These are phyloP conservation scores for Diarsia mendica DNA, from an alignment of 2,888 invertebrate species.

Conservation along the genomic window DNA sequence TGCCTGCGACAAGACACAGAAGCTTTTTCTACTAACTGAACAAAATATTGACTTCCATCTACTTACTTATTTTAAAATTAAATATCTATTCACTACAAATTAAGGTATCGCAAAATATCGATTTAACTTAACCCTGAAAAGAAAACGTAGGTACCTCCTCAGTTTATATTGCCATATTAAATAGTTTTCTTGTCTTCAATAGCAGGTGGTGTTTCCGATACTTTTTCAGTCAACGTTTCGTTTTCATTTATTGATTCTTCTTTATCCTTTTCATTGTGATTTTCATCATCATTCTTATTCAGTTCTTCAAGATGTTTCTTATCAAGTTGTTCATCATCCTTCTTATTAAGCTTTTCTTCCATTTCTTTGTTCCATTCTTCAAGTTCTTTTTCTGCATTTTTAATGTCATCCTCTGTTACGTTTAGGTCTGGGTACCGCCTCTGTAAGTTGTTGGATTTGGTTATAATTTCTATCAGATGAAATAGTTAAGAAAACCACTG, in stretches of 20 bases:
- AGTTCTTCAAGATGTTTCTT: constrained; percentile 59
- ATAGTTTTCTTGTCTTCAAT: constrained; percentile 76
- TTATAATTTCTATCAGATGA: not conserved
- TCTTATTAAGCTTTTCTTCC: constrained; percentile 56
- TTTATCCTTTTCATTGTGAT: constrained; percentile 29
- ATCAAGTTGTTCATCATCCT: not conserved
- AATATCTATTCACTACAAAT: constrained; percentile 4
- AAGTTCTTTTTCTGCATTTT: constrained; percentile 82
- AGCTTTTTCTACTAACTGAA: not conserved
- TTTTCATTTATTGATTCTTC: constrained; percentile 21
- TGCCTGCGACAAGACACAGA: not conserved
- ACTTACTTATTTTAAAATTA: constrained; percentile 1
- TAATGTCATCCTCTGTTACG: constrained; percentile 85
- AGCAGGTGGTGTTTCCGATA: constrained; percentile 21
- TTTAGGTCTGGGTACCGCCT: constrained; percentile 84
- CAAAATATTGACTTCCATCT: not conserved
- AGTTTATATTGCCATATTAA: constrained; percentile 41
- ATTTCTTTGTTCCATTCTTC: constrained; percentile 80
- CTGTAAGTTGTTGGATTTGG: constrained; percentile 69
- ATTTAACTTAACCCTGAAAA: constrained; percentile 18
- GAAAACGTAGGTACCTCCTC: not conserved
- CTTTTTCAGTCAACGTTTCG: constrained; percentile 22
- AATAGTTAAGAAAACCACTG: not conserved
- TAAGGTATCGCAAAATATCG: not conserved
- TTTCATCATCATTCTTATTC: not conserved